phyloP scores from a whole-genome alignment of 2,113 vertebrate genomes.

The Cacatua alba region DNA sequence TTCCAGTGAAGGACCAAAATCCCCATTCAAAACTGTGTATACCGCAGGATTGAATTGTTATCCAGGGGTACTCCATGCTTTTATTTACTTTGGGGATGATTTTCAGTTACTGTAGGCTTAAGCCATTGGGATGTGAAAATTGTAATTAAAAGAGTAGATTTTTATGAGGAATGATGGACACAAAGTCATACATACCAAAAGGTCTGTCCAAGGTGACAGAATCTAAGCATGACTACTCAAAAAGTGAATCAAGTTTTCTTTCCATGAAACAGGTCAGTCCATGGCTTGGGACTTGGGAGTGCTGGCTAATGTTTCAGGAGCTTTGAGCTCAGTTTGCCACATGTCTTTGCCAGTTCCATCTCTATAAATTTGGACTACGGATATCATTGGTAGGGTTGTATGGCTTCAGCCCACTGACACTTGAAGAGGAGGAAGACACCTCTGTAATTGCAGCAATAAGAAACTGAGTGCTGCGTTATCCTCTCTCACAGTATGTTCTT shows the following conservation, averaged over 20 bases:
- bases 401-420: background rate
- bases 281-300: background rate
- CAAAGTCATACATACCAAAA: background rate
- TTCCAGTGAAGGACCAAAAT: background rate
- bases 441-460: background rate
- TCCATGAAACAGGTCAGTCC: background rate
- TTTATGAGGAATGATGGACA: background rate
- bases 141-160: background rate
- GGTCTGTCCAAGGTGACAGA: background rate
- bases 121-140: background rate
- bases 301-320: background rate
- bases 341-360: background rate
- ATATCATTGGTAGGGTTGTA: background rate
- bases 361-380: background rate
- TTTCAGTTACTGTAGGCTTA: background rate
- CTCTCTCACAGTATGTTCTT: background rate
- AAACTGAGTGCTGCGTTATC: background rate
- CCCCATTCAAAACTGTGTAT: background rate
- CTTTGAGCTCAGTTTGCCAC: background rate
- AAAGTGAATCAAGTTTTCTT: background rate
- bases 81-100: background rate
- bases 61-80: background rate
- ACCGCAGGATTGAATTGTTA: background rate
- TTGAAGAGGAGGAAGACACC: background rate
- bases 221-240: background rate